These are phyloP conservation scores for Copsychus sechellarum DNA, from an alignment of 2,113 vertebrate genomes.

Conservation along the genomic window DNA sequence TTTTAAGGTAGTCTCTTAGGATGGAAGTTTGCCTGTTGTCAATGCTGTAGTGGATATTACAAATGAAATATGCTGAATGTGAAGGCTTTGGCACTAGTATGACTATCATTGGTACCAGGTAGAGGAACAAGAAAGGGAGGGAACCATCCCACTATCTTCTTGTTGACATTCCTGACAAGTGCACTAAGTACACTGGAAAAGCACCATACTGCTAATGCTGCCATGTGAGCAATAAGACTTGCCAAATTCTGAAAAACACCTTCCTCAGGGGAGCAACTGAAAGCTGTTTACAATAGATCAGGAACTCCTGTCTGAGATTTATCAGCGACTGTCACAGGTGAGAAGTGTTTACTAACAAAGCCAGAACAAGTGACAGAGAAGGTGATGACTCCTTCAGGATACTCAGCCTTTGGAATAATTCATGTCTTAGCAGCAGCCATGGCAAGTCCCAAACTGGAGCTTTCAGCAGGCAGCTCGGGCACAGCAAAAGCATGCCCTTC, in stretches of 20 bases:
- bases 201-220: constrained; percentile 20
- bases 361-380: constrained; percentile 49
- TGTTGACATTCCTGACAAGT: constrained; percentile 13
- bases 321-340: constrained; percentile 58
- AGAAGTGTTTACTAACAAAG: constrained; percentile 67
- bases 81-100: not conserved
- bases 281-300: constrained; percentile 57
- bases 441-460: not conserved
- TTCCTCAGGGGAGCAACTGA: constrained; percentile 45
- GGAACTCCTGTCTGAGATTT: constrained; percentile 56
- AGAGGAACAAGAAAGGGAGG: not conserved
- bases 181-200: not conserved
- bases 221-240: constrained; percentile 34
- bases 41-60: not conserved
- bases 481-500: not conserved
- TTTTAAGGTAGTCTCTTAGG: not conserved
- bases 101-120: not conserved
- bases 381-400: constrained; percentile 45
- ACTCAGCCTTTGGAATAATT: constrained; percentile 50
- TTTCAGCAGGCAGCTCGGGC: not conserved
- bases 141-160: not conserved
- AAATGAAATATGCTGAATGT: not conserved
- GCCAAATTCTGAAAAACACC: constrained; percentile 31
- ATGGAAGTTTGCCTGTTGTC: not conserved
- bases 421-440: not conserved